Percentiles rank a stretch among this genome's conserved stretches.
phyloP scores from a whole-genome alignment of 2,113 vertebrate genomes.

The Emydocephalus ijimae region DNA sequence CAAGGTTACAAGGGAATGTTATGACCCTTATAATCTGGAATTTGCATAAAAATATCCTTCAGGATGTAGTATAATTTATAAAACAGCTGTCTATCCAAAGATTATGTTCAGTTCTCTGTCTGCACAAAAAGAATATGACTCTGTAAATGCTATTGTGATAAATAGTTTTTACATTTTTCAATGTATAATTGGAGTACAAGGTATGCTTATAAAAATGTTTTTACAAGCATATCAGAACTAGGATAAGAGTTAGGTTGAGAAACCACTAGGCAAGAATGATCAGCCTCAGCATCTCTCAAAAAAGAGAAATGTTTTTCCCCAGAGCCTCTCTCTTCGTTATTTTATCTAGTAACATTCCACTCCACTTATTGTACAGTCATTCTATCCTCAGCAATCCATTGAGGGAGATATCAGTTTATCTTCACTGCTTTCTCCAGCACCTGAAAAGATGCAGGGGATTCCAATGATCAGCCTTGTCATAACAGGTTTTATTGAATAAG shows the following conservation, averaged over 20 bases:
- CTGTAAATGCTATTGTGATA: background rate
- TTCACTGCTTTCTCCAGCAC: background rate
- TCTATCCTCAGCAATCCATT: background rate
- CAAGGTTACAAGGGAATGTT: background rate
- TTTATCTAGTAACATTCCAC: background rate
- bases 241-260: background rate
- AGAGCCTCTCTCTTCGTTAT: background rate
- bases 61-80: background rate
- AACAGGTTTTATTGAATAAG: background rate
- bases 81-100: background rate
- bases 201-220: background rate
- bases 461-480: background rate
- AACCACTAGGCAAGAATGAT: background rate
- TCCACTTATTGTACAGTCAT: background rate
- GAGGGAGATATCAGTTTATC: background rate
- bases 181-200: background rate
- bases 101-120: background rate
- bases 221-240: background rate
- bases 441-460: background rate
- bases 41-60: background rate
- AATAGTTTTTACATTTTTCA: background rate
- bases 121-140: background rate
- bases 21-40: background rate
- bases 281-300: background rate
- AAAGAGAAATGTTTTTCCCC: background rate